Base-by-base conservation (phyloP, 2,113 vertebrate species). In the Setophaga coronata region DNA sequence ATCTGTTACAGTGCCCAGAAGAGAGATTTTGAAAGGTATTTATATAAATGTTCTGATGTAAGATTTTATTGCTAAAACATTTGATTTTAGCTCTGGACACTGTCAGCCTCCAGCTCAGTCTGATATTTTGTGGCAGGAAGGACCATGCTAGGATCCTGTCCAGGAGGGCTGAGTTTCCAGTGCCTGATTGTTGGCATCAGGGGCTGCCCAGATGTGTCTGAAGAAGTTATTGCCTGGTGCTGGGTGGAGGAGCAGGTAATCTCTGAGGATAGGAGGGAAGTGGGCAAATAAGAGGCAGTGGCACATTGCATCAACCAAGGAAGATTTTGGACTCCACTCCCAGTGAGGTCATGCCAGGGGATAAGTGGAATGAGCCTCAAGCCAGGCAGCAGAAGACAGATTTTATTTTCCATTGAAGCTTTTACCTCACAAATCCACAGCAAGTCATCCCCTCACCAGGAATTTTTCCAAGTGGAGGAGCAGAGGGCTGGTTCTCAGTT, bases 351-450 rank as follows among this genome's bases (percentile, higher is more conserved):
- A 94, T 56, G 60, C 16, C 50, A 50, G 50, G 0, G 33, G 11
- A 36, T 82, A 85, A 91, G 48, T 34, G 34, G 16, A 93, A 90
- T 14, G 67, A 89, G 33, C 18, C 69, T 54, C 71, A 96, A 40
- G 33, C 71, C 78, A 89, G 28, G 34, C 48, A 82, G 65, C 28
- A 90, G 62, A 80, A 87, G 34, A 50, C 81, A 94, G 66, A 73
- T 64, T 96, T 88, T 70, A 77, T 92, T 90, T 95, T 96, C 82
- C 26, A 0, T 83, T 88, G 33, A 87, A 96, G n/a, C 2, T 81
- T 95, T 94, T 92, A 66, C 71, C 56, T 93, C 92, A 80, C 90
- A 96, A 94, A 93, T 82, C 67, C 58, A 45, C 51, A 73, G 54
- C n/a, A 88, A 94, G 34, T 77, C 87, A 62, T 77, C 82, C 81